Percentiles rank a stretch among this genome's conserved stretches.
phyloP scores from a whole-genome alignment of 2,113 vertebrate species.

The Tyrannus savana region DNA sequence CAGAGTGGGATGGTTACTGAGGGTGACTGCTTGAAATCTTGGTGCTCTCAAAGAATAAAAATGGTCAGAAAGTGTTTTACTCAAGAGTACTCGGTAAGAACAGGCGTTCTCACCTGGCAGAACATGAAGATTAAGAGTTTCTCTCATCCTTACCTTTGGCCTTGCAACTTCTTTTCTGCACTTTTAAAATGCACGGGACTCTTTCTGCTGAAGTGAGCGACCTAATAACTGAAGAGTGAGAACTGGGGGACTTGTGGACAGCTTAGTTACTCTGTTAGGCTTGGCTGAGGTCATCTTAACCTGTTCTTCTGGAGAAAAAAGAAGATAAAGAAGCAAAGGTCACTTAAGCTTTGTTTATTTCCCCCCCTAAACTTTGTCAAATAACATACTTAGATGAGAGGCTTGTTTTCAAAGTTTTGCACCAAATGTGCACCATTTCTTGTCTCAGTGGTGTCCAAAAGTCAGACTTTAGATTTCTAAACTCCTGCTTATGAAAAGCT shows the following conservation, averaged over 20 bases:
- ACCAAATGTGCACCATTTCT: background rate
- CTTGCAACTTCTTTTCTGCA: background rate
- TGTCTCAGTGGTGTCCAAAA: background rate
- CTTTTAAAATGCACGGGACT: background rate
- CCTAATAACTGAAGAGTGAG: background rate
- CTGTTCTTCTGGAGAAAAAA: background rate
- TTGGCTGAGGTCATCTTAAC: background rate
- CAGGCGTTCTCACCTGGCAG: background rate
- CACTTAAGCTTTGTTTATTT: background rate
- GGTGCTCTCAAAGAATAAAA: background rate
- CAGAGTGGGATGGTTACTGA: background rate
- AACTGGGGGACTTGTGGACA: background rate
- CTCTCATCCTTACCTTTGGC: background rate
- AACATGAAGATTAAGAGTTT: background rate
- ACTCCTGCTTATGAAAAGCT: background rate
- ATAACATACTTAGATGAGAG: background rate
- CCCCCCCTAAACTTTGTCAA: background rate
- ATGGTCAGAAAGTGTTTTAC: background rate
- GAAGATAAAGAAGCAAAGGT: background rate
- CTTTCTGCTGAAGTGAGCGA: background rate
- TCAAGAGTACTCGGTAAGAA: background rate
- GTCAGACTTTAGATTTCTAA: background rate
- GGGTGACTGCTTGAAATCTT: background rate
- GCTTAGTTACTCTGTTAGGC: background rate
- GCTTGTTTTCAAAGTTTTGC: background rate